Evolutionary conservation across 1,140 invertebrate genomes (phyloP), one percentile per base, ranked within the genome.

Genomic region (Microvelia longipes): DNA sequence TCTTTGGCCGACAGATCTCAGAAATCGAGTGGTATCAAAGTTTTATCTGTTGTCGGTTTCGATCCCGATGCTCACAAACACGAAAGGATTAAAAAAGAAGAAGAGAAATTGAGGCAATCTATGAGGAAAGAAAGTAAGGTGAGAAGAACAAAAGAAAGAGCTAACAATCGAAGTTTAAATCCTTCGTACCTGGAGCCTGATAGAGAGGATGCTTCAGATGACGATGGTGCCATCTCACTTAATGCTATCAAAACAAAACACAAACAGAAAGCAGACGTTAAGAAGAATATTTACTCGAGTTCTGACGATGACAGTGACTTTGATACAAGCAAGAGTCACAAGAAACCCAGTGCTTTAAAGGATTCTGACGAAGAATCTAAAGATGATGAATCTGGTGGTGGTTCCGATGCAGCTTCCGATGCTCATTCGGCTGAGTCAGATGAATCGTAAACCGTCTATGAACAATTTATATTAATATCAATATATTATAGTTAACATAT

Each of bases 1-100:
- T 98, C 94, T 0, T 82, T 98, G 65, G 97, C 96, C 2, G 97
- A 99, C 79, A 85, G 96, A 14, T 96, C 93, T n/a, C 92, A 91
- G 69, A 98, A 98, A 79, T 91, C 93, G 14, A 90, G 91, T 24
- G 96, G 96, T 70, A 97, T 99, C 75, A 96, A 98, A 82, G 93
- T 99, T 29, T 80, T 98, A 66, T 95, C 94, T 0, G 92, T 92
- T 80, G 93, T 96, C 69, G 95, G 94, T 19, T 86, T 87, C 73
- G 94, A 98, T 83, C 96, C 96, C 2, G 96, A 98, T 78, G 88
- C 90, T 60, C 90, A 96, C 77, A 85, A 92, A 77, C 87, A 87
- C 35, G 91, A 93, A 76, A 89, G 94, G 83, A 89, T 97, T 1
- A 95, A 95, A 87, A 95, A 96, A 88, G 95, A 98, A 77, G 95